Evolutionary conservation across 2,113 vertebrate species (phyloP).

Genomic region (Cyanoliseus patagonus): DNA sequence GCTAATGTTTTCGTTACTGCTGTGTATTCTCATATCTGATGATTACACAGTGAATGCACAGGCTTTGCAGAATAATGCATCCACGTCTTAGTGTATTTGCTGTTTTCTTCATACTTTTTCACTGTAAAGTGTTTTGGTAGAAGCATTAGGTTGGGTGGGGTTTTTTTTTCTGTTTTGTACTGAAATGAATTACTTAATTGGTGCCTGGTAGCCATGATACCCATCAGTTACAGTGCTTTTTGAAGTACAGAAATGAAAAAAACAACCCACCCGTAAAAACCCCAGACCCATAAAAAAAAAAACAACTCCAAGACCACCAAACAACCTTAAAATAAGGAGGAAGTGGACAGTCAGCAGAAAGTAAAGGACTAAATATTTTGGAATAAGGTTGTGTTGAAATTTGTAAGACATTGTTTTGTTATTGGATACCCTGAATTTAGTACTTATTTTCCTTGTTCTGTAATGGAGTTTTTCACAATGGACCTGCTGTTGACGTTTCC

Average conservation of each 20-base stretch:
- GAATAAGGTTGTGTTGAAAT: background rate
- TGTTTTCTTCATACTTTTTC: background rate
- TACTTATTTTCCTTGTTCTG: background rate
- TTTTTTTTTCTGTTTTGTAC: background rate
- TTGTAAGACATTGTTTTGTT: background rate
- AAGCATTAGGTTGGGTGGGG: background rate
- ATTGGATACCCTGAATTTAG: background rate
- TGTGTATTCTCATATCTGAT: background rate
- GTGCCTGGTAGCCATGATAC: background rate
- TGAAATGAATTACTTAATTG: background rate
- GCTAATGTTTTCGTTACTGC: background rate
- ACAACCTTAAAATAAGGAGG: background rate
- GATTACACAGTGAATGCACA: background rate
- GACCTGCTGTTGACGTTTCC: background rate
- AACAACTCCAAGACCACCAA: background rate
- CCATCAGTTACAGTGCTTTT: background rate
- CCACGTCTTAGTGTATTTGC: background rate
- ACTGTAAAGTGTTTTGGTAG: background rate
- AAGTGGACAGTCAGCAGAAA: background rate
- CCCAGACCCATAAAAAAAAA: fast-evolving
- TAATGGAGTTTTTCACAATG: background rate
- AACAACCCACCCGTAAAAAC: background rate
- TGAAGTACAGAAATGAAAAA: background rate
- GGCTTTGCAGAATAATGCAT: background rate
- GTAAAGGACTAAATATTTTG: background rate